Base-by-base conservation (phyloP, 2,113 vertebrate genomes). In the Perca schrenkii region DNA sequence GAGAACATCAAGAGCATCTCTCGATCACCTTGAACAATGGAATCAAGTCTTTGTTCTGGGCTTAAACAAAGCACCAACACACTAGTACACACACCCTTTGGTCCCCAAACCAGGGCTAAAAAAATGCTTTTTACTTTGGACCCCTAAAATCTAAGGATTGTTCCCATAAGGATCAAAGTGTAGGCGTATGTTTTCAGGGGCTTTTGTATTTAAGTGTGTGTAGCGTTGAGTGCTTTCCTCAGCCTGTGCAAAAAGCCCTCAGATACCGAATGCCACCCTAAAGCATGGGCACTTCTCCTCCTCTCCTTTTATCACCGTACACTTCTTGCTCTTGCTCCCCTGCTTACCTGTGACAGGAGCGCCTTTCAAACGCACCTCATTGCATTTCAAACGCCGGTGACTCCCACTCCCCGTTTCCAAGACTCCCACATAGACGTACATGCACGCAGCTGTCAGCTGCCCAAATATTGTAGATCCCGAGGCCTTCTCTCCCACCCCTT, bases 301-400 rank as follows among this genome's bases (percentile, higher is more conserved):
- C 89, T 62, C 90, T 91, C 91, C 91, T 95, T 93, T 93, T 94
- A 94, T 94, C 94, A 93, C 82, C 34, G 71, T 54, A 79, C 88
- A 79, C 86, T 86, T 88, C 92, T 76, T 89, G 82, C 88, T 86
- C 67, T 72, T 80, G 85, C 91, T 89, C 89, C 19, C 90, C 84
- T 87, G 85, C 94, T 93, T 95, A 92, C 90, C 95, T 96, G 92
- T 96, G 94, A 95, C 94, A 95, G 95, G 86, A 94, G 93, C 96
- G 93, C 94, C 94, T 94, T 95, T 95, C 94, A 94, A 93, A 87
- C 90, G 86, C 88, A 95, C 87, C 94, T 96, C 94, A 94, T 84
- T 96, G 95, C 96, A 95, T 96, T 96, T 95, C 94, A 96, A 95
- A 96, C 93, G 86, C 87, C 92, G 86, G 91, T 85, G 90, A 95